Base-by-base conservation (phyloP, 2,888 invertebrate genomes). In the Dioctria linearis region DNA sequence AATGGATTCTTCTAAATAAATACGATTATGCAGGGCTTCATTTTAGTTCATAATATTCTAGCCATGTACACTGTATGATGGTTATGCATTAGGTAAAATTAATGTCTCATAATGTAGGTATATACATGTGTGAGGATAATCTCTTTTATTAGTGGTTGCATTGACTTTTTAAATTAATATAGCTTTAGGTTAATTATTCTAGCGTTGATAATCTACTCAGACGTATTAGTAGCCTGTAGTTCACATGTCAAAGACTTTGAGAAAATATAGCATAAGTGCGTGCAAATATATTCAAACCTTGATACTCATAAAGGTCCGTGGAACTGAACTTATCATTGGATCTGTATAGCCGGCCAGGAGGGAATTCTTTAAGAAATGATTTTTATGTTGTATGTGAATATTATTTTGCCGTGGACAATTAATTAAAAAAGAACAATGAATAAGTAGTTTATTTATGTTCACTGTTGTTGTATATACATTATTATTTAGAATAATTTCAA, bases 271-370 rank as follows among this genome's bases (percentile, higher is more conserved):
- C 57, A 57, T 51, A 73, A 54, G 76, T 82, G 78, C 83, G 83
- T 84, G 84, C 83, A 83, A 78, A 83, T 81, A 76, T 80, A 82
- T 84, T 86, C 89, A 89, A 88, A 88, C 88, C 88, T 88, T 87
- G 86, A 85, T 87, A 87, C 84, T 86, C 86, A 85, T 86, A 87
- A 89, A 92, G 91, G 86, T 92, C 92, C 90, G 90, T 91, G 79
- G 90, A 92, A 89, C 90, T 91, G 90, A 91, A 92, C 89, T 91
- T 92, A 90, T 92, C 91, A 89, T 91, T 88, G 82, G 90, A 91
- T 90, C 92, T 91, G 90, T 91, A 91, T 90, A 92, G 91, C 88
- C 91, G 91, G 87, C 91, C 91, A 84, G 89, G 87, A 86, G 87
- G 88, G 83, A 86, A 87, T 85, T 89, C 89, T 89, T 87, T 76